Percentiles rank a stretch among this genome's conserved stretches.
Conservation (phyloP, 92 coral and sea anemone species). For the Micromussa lordhowensis region DNA sequence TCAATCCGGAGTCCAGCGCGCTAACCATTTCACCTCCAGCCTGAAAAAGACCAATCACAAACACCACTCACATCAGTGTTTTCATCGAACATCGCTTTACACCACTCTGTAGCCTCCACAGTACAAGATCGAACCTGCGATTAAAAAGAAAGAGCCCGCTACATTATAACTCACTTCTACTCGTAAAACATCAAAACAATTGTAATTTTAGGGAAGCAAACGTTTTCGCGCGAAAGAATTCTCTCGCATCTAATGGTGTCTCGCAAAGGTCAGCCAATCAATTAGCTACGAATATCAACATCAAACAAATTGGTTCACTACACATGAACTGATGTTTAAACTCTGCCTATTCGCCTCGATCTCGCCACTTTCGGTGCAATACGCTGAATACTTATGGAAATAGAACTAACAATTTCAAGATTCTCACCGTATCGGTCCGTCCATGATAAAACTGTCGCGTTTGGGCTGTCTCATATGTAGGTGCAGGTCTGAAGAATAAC, state of each 20-base stretch:
- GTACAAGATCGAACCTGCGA: constrained; percentile 89
- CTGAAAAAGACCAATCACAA: neutral
- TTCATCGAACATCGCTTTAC: constrained; percentile 79
- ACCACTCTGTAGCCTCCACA: constrained; percentile 77
- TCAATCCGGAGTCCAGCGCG: no score
- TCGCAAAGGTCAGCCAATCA: neutral
- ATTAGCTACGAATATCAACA: neutral
- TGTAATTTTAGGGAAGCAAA: no score
- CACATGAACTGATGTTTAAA: no score
- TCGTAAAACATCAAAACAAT: neutral
- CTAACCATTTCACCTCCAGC: no score
- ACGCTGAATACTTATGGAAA: no score
- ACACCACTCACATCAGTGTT: constrained; percentile 60
- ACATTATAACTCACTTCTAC: neutral
- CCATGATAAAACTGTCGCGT: constrained; percentile 94
- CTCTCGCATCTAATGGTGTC: no score
- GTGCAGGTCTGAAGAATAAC: constrained; percentile 67
- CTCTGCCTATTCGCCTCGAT: no score
- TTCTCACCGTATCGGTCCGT: constrained; percentile 91
- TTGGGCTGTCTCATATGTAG: constrained; percentile 92
- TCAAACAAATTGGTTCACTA: neutral
- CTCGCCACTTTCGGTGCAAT: neutral
- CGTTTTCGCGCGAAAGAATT: neutral
- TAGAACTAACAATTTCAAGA: neutral
- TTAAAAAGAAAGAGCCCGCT: neutral